phyloP scores from a whole-genome alignment of 2,113 vertebrate species.

The Planiliza haematocheilus region DNA sequence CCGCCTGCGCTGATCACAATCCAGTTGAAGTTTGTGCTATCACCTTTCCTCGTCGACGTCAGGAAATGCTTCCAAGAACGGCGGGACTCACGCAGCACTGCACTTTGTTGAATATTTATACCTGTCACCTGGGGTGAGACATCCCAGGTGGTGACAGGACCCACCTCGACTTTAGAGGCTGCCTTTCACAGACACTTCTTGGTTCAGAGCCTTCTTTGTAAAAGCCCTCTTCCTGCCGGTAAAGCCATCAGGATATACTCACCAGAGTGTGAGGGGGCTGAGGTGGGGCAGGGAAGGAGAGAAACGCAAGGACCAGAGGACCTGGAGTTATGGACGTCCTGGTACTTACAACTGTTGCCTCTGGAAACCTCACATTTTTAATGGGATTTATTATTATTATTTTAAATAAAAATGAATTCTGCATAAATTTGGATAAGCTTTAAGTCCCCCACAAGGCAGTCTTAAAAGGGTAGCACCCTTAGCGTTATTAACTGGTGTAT shows the following conservation, averaged over 20 bases:
- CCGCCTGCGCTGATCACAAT: not conserved
- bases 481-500: too few species aligned
- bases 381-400: too few species aligned
- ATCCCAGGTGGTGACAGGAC: slow-evolving; percentile 58
- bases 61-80: slow-evolving; percentile 1
- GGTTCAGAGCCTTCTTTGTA: slow-evolving; percentile 37
- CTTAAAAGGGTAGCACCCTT: not conserved
- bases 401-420: too few species aligned
- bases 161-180: slow-evolving; percentile 32
- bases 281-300: slow-evolving; percentile 31
- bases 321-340: slow-evolving; percentile 1
- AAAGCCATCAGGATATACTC: slow-evolving; percentile 67
- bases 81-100: not conserved
- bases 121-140: slow-evolving; percentile 35
- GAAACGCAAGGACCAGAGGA: slow-evolving; percentile 16
- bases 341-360: too few species aligned
- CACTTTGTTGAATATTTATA: slow-evolving; percentile 33
- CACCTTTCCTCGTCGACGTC: not conserved
- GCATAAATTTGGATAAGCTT: too few species aligned
- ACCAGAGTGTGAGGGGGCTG: slow-evolving; percentile 39
- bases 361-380: too few species aligned
- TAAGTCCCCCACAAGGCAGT: not conserved
- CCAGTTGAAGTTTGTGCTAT: not conserved
- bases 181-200: slow-evolving; percentile 38
- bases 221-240: slow-evolving; percentile 71